A percentile compares a stretch with the other conserved stretches of the same genome.
Conservation (phyloP, 1,140 invertebrate genomes). For the Tachypleus tridentatus region DNA sequence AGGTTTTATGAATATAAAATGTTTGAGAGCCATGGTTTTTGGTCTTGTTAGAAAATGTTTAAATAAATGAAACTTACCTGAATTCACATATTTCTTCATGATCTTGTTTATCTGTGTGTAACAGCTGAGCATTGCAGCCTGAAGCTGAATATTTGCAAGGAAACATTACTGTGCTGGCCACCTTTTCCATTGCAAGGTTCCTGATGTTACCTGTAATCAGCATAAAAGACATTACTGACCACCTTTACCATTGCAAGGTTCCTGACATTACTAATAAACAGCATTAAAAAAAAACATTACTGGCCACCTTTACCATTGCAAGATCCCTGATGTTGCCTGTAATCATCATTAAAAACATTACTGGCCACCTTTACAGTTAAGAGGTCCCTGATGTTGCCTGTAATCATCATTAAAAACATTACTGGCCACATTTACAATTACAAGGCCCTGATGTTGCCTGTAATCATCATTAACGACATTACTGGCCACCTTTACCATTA, state of each 20-base stretch:
- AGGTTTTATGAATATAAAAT: too few species aligned
- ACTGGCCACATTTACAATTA: slow-evolving; percentile 98
- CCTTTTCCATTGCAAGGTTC: slow-evolving; percentile 97
- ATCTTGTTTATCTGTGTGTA: slow-evolving; percentile 92
- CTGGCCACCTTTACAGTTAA: slow-evolving; percentile 99
- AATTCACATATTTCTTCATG: slow-evolving; percentile 98
- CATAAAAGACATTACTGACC: slow-evolving; percentile 49
- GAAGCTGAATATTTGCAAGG: slow-evolving; percentile 97
- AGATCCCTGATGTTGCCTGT: too few species aligned
- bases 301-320: slow-evolving; percentile 98
- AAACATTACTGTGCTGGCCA: slow-evolving; percentile 94
- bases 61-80: slow-evolving; percentile 31
- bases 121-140: slow-evolving; percentile 82
- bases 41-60: neutral
- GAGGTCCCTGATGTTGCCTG: slow-evolving; percentile 79
- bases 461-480: too few species aligned
- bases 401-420: slow-evolving; percentile 30
- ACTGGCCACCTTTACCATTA: too few species aligned
- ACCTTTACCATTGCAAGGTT: slow-evolving; percentile 99
- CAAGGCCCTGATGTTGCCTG: slow-evolving; percentile 36
- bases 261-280: slow-evolving; percentile 63
- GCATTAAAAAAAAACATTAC: too few species aligned
- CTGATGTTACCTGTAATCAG: slow-evolving; percentile 58
- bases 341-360: too few species aligned
- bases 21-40: too few species aligned